phyloP scores from a whole-genome alignment of 2,113 vertebrate species.

The Pygoscelis antarcticus region DNA sequence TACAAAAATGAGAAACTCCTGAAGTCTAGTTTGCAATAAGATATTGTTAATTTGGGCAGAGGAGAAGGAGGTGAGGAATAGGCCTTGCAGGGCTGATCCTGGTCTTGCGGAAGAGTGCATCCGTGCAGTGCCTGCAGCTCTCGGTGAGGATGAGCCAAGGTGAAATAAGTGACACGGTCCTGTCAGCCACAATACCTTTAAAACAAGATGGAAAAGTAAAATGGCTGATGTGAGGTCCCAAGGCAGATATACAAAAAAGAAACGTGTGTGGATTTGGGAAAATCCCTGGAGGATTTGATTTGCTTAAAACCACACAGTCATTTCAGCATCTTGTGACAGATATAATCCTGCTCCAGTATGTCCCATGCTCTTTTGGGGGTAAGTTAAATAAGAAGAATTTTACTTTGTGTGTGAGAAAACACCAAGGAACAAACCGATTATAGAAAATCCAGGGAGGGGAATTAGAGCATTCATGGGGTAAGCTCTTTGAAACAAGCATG shows the following conservation, averaged over 20 bases:
- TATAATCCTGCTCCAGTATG: constrained; percentile 8
- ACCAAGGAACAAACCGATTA: constrained; percentile 49
- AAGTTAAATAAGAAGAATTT: constrained; percentile 19
- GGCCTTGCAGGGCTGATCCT: neutral
- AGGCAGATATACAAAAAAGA: neutral
- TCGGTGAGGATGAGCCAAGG: neutral
- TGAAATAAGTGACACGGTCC: neutral
- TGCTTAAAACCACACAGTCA: constrained; percentile 16
- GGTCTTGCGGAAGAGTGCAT: neutral
- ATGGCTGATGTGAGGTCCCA: neutral
- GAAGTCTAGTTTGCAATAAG: neutral
- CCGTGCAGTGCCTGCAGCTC: neutral
- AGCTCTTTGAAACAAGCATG: constrained; percentile 42
- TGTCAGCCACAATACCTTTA: neutral
- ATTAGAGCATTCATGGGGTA: constrained; percentile 47
- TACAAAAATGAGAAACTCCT: neutral
- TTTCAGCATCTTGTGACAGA: constrained; percentile 30
- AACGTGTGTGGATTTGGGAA: constrained; percentile 2
- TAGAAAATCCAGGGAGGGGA: constrained; percentile 29
- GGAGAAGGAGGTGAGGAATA: neutral
- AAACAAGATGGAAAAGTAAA: neutral
- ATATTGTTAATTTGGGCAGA: neutral
- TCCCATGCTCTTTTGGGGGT: neutral
- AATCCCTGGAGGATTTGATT: constrained; percentile 18
- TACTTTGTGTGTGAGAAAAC: constrained; percentile 5